Conservation (phyloP, 2,797 vertebrate species). For the Intellagama lesueurii region DNA sequence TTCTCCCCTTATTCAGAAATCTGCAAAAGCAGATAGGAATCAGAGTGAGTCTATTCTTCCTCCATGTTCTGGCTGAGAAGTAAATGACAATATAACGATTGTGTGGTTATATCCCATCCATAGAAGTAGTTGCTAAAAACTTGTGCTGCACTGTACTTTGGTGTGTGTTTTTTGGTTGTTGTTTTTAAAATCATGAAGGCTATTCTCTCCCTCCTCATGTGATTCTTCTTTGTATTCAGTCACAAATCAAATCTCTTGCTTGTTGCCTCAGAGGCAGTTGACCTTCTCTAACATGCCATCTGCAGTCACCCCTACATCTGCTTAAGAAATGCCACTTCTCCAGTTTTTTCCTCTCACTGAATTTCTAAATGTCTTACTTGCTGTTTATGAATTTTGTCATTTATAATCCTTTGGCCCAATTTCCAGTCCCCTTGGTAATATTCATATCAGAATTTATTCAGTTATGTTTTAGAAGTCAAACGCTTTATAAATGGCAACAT, state of each 20-base stretch:
- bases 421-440: constrained; percentile 47
- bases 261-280: constrained; percentile 17
- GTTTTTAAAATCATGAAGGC: neutral
- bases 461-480: constrained; percentile 30
- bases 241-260: constrained; percentile 42
- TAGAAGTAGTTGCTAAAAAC: neutral
- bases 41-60: neutral
- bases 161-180: too few species aligned
- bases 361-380: constrained; percentile 40
- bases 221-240: constrained; percentile 36
- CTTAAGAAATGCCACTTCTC: constrained; percentile 39
- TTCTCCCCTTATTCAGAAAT: neutral
- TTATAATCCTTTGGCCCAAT: constrained; percentile 39
- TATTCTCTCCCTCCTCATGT: neutral
- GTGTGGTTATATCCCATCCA: neutral
- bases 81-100: neutral
- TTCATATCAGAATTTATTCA: constrained; percentile 39
- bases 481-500: constrained; percentile 21
- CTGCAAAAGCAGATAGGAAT: neutral
- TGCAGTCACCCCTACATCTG: constrained; percentile 40
- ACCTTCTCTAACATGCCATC: constrained; percentile 49
- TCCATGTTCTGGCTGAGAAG: neutral
- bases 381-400: constrained; percentile 43
- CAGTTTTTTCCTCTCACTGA: constrained; percentile 44
- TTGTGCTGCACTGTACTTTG: neutral